Conservation (phyloP, 2,113 vertebrate genomes). For the Melanocharis versteri region DNA sequence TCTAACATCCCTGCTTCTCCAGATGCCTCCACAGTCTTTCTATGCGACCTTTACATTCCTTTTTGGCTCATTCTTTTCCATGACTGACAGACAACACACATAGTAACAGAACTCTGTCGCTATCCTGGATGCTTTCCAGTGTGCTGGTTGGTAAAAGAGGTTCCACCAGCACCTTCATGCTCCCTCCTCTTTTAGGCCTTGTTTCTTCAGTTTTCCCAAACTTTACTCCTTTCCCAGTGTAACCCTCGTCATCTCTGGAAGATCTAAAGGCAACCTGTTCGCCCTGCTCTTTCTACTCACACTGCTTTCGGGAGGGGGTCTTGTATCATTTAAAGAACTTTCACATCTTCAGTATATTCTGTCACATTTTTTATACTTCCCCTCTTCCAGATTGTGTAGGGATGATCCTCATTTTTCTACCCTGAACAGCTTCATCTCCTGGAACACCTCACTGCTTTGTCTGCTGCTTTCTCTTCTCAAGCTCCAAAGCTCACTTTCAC, state of each 20-base stretch:
- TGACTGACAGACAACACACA: accelerated
- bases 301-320: background rate
- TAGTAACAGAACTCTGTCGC: background rate
- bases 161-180: background rate
- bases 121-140: background rate
- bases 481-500: background rate
- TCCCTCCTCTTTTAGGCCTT: background rate
- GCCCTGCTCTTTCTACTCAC: background rate
- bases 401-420: background rate
- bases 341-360: background rate
- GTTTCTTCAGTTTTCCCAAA: background rate
- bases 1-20: background rate
- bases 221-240: background rate
- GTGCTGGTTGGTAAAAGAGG: background rate
- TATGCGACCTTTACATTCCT: background rate
- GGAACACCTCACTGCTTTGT: background rate
- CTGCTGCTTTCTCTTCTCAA: background rate
- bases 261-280: background rate
- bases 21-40: background rate
- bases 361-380: background rate
- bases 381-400: background rate
- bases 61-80: background rate
- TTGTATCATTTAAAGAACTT: background rate
- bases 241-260: background rate
- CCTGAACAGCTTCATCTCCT: background rate